Conservation (phyloP, 2,797 vertebrate genomes). For the Avahi laniger region DNA sequence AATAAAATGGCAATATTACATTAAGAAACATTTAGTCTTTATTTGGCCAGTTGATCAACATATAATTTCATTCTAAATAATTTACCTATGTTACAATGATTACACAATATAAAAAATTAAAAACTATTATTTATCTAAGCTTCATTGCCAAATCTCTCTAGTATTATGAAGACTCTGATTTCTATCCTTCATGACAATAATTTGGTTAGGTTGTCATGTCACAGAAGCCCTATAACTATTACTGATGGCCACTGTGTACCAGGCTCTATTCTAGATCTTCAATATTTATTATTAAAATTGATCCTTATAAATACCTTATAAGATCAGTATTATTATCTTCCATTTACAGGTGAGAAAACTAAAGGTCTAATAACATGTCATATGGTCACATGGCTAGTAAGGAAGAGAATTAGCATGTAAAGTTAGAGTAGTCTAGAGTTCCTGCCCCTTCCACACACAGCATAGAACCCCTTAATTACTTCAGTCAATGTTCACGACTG, state of each 20-base stretch:
- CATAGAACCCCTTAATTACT: neutral
- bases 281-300: neutral
- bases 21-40: constrained; percentile 44
- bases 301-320: neutral
- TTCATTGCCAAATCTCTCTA: neutral
- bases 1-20: neutral
- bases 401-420: neutral
- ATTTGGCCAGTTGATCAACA: neutral
- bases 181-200: neutral
- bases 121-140: neutral
- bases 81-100: neutral
- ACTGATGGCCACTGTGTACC: neutral
- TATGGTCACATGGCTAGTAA: neutral
- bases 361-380: neutral
- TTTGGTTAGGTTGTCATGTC: neutral
- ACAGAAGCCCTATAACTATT: neutral
- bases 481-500: neutral
- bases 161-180: neutral
- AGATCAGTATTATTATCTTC: neutral
- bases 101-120: neutral
- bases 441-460: neutral
- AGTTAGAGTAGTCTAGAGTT: neutral
- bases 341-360: neutral
- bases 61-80: neutral
- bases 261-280: neutral